A percentile compares a stretch with the other conserved stretches of the same genome.
Evolutionary conservation across 2,113 vertebrate genomes (phyloP).

Genomic region (Tragulus kanchil): DNA sequence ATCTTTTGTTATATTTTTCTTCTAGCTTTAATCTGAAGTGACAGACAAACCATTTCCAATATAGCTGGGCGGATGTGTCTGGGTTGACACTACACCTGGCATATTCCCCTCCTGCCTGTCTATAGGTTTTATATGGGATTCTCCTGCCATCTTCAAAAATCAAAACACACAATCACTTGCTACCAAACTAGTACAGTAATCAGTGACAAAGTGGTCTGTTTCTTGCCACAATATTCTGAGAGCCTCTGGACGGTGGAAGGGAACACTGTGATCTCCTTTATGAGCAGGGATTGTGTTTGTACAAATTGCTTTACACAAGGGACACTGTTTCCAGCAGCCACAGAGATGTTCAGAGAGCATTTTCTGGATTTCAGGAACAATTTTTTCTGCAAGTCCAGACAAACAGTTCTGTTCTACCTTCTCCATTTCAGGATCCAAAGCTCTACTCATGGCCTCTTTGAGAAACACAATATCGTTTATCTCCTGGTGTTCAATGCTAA

Average conservation of each 20-base stretch:
- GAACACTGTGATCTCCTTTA: not conserved
- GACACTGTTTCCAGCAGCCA: slow-evolving; percentile 86
- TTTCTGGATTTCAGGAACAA: slow-evolving; percentile 42
- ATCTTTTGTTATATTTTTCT: not conserved
- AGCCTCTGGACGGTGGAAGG: not conserved
- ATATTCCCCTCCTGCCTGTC: slow-evolving; percentile 67
- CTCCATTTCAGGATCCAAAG: slow-evolving; percentile 27
- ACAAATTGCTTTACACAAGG: slow-evolving; percentile 85
- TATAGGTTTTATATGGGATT: slow-evolving; percentile 78
- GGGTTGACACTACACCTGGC: slow-evolving; percentile 85
- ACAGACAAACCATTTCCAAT: slow-evolving; percentile 91
- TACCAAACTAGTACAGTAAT: not conserved
- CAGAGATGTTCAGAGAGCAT: slow-evolving; percentile 81
- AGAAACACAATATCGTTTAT: slow-evolving; percentile 83
- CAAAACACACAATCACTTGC: not conserved
- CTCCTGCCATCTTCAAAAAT: accelerated
- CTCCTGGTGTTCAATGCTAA: slow-evolving; percentile 81
- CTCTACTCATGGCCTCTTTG: slow-evolving; percentile 64
- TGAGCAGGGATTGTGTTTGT: slow-evolving; percentile 83
- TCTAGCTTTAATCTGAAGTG: slow-evolving; percentile 86
- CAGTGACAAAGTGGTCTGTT: not conserved
- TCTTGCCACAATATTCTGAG: not conserved
- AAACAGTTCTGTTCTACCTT: slow-evolving; percentile 4
- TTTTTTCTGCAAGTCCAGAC: not conserved
- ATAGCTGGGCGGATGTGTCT: slow-evolving; percentile 80